Base-by-base conservation (phyloP, 2,113 vertebrate genomes). In the Seriola quinqueradiata region DNA sequence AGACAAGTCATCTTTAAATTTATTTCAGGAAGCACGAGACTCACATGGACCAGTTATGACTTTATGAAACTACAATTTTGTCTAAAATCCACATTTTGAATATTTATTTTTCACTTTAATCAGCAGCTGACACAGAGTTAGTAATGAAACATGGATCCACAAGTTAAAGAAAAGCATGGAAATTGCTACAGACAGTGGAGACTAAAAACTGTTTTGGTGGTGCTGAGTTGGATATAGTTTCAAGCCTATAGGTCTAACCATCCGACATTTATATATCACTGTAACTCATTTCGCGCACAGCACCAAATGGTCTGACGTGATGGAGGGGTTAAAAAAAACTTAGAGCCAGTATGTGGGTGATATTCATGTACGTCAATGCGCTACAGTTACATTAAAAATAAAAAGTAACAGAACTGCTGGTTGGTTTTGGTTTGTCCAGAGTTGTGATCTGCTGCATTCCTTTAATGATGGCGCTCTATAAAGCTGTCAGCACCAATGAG, bases 401-500 rank as follows among this genome's bases (percentile, higher is more conserved):
- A 32, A 50, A 8, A 19, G 14, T 25, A 25, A 57, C 48, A 34
- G 36, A 58, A 79, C 7, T 46, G 12, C 57, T 61, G 17, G 25
- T 64, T 60, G 50, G 34, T 75, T 50, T 74, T 63, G 14, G 70
- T 32, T 34, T 14, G 23, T 28, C 38, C 40, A 10, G 75, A 67
- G 76, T 73, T 54, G 59, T 5, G 86, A 77, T 75, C 72, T 17
- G 68, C 75, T 28, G 79, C 82, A 64, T 89, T 88, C 79, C 80
- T 75, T 19, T 78, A 87, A 89, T 81, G 81, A 87, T 82, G 78
- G 60, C 46, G 75, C 74, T 75, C 82, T 87, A 86, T 91, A 81
- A 92, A 92, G 88, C 93, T 92, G 90, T 88, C 91, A 91, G 88
- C 87, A 83, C 86, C 87, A 87, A 91, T 91, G 90, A 90, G 79